Conservation (phyloP, 2,113 vertebrate genomes). For the Dromaius novaehollandiae region DNA sequence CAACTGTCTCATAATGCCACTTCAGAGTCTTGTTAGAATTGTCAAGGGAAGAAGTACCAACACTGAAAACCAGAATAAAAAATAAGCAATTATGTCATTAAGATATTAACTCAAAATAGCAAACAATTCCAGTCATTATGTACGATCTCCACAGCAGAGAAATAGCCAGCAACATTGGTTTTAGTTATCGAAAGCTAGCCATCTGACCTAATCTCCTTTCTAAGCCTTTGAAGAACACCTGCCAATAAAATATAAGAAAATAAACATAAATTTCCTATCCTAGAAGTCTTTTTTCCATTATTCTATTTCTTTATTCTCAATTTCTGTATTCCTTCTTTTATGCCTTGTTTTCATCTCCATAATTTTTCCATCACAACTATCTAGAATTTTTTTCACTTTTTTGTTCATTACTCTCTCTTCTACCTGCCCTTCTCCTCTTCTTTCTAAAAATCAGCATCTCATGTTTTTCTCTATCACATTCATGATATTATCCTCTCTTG, state of each 20-base stretch:
- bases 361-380: neutral
- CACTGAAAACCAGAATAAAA: neutral
- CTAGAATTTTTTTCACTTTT: neutral
- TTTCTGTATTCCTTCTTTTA: neutral
- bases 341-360: neutral
- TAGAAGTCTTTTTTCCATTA: neutral
- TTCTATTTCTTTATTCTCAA: neutral
- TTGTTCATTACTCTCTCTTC: neutral
- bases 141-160: neutral
- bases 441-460: neutral
- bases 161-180: neutral
- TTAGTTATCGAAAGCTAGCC: neutral
- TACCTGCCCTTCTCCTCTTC: neutral
- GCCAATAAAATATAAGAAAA: neutral
- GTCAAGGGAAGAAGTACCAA: neutral
- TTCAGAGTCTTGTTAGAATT: neutral
- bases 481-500: neutral
- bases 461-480: neutral
- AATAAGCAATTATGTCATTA: neutral
- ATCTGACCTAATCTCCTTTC: neutral
- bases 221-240: neutral
- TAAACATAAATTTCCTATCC: neutral
- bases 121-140: neutral
- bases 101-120: neutral
- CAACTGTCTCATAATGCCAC: neutral